A percentile compares a stretch with the other conserved stretches of the same genome.
Conservation (phyloP, 1,140 invertebrate genomes). For the Nasonia longicornis region DNA sequence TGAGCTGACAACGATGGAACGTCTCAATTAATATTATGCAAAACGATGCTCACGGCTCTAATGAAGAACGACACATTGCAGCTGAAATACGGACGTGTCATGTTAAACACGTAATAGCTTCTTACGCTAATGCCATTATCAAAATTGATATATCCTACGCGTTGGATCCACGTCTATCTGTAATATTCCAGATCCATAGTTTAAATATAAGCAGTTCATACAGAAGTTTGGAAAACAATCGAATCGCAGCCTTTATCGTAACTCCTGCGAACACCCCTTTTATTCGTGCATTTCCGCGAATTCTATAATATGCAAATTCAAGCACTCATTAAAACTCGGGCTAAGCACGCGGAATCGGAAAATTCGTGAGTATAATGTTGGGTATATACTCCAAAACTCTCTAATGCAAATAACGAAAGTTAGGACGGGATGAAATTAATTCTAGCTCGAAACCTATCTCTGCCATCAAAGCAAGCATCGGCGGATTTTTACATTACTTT, state of each 20-base stretch:
- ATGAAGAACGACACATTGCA: conserved; percentile 12
- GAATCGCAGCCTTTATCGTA: too few relatives aligned
- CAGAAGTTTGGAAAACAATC: too few relatives aligned
- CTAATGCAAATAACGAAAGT: neutral
- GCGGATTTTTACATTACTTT: too few relatives aligned
- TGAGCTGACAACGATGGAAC: conserved; percentile 24
- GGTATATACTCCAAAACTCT: neutral
- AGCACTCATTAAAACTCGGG: too few relatives aligned
- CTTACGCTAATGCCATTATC: conserved; percentile 2
- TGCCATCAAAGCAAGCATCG: too few relatives aligned
- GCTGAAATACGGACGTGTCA: neutral
- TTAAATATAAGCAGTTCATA: too few relatives aligned
- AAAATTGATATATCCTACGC: neutral
- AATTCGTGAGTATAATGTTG: neutral
- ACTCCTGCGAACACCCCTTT: too few relatives aligned
- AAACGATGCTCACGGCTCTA: neutral
- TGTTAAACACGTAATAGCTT: neutral
- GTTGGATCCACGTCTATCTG: neutral
- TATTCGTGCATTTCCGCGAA: too few relatives aligned
- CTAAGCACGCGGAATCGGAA: neutral
- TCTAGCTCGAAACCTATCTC: neutral
- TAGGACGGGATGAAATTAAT: neutral
- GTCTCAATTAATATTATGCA: conserved; percentile 1
- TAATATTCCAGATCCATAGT: neutral
- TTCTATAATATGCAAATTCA: too few relatives aligned